Evolutionary conservation across 2,113 vertebrate species (phyloP).

Genomic region (Delphinus delphis): DNA sequence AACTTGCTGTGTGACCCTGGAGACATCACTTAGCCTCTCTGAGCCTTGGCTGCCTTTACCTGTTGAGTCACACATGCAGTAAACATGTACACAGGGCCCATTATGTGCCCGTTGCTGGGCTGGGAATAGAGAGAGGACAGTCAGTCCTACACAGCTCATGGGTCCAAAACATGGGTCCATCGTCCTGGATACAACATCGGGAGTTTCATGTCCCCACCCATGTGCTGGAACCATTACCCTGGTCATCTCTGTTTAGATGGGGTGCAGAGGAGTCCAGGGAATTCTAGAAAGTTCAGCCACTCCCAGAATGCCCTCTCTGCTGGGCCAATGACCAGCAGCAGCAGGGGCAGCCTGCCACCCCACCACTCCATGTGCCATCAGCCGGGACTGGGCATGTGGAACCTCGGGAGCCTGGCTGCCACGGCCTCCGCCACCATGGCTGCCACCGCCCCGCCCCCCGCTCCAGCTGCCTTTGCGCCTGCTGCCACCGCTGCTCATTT

Average conservation of each 20-base stretch:
- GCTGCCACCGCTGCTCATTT: slow-evolving; percentile 75
- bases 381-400: not conserved
- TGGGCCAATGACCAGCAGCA: not conserved
- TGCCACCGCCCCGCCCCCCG: slow-evolving; percentile 51
- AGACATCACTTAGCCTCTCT: not conserved
- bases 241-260: not conserved
- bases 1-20: not conserved
- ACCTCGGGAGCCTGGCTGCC: not conserved
- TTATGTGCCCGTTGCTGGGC: not conserved
- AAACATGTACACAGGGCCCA: not conserved
- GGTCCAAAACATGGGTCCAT: not conserved
- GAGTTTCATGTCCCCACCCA: not conserved
- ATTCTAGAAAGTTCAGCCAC: not conserved
- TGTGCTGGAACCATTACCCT: not conserved
- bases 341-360: not conserved
- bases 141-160: not conserved
- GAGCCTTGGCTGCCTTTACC: not conserved
- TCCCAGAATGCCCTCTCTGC: not conserved
- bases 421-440: not conserved
- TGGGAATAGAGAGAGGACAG: not conserved
- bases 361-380: not conserved
- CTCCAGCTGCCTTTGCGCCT: slow-evolving; percentile 72
- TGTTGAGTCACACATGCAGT: not conserved
- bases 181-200: not conserved
- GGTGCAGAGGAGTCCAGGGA: not conserved